These are phyloP conservation scores for Castor canadensis DNA, from an alignment of 2,113 vertebrate genomes.

Conservation along the genomic window DNA sequence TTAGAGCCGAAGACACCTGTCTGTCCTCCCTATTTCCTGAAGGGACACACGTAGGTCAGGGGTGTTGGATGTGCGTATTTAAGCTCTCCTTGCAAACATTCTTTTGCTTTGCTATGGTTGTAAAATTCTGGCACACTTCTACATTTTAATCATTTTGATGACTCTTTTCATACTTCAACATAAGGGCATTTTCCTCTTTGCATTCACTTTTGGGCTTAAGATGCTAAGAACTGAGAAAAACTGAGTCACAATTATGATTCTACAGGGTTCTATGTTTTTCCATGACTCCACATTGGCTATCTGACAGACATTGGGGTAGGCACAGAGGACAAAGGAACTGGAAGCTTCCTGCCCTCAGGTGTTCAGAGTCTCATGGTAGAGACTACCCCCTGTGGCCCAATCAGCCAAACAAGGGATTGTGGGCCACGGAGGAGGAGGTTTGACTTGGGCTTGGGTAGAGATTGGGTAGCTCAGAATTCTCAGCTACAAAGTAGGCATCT, in stretches of 20 bases:
- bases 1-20: background rate
- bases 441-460: background rate
- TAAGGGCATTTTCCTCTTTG: background rate
- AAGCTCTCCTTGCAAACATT: background rate
- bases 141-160: background rate
- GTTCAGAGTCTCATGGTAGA: background rate
- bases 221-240: background rate
- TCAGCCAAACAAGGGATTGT: background rate
- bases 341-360: background rate
- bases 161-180: background rate
- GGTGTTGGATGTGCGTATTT: background rate
- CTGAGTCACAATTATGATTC: background rate
- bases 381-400: accelerated
- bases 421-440: background rate
- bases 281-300: accelerated
- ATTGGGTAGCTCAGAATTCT: background rate
- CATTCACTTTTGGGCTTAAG: background rate
- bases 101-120: background rate
- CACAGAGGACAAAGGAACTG: background rate
- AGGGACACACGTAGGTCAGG: background rate
- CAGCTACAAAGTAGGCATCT: background rate
- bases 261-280: background rate
- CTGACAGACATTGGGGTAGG: background rate
- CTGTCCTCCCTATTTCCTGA: background rate
- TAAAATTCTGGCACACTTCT: background rate